Base-by-base conservation (phyloP, 2,113 vertebrate species). In the Lasiurus cinereus region DNA sequence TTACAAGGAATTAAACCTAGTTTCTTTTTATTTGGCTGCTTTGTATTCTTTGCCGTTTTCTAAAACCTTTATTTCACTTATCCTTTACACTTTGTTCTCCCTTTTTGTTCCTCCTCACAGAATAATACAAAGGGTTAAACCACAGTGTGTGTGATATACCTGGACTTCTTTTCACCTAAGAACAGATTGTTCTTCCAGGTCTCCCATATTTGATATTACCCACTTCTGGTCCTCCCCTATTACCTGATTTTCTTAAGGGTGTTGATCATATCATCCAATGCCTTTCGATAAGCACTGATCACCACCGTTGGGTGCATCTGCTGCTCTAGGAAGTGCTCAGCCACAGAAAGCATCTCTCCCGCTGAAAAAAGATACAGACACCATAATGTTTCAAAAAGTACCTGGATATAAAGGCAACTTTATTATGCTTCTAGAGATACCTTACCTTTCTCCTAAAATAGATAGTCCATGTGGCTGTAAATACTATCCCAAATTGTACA, bases 281-380 rank as follows among this genome's bases (percentile, higher is more conserved):
- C 99, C 85, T 98, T 99, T 0, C 99, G 98, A 89, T 99, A 99
- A 16, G 99, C 99, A 21, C 99, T 97, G 76, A 99, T 99, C 82
- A 99, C 98, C 90, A 99, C 98, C 0, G 99, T 99, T 0, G 99
- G 99, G 86, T 99, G 99, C 99, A 99, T 99, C 97, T 99, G 99
- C 98, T 99, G 99, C 93, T 99, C 99, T 24, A 99, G 98, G 96
- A 99, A 99, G 95, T 99, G 99, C 95, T 99, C 99, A 0, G 99
- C 99, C 3, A 99, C 99, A 0, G 99, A 98, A 2, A 99, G 97
- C 99, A 99, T 99, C 98, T 99, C 99, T n/a, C 99, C 99, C 0
- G 99, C 99, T 99, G 66, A 6, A 95, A 95, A 74, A 39, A 31
- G 0, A 95, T 2, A 72, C 2, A 89, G n/a, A 0, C 0, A 59